phyloP scores from a whole-genome alignment of 2,888 invertebrate species.

The Argynnis bischoffii region DNA sequence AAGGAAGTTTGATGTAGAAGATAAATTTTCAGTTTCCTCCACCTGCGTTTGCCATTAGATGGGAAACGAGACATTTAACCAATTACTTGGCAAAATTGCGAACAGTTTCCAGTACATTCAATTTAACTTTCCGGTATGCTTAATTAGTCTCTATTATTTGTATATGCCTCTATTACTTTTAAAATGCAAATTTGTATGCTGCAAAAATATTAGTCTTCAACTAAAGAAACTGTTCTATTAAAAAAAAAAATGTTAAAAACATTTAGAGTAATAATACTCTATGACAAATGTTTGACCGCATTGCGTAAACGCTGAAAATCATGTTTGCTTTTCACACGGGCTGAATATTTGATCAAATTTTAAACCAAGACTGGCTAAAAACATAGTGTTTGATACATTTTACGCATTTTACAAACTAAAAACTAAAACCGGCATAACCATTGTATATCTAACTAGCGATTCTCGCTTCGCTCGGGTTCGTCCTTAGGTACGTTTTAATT shows the following conservation, averaged over 20 bases:
- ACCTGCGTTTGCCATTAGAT: conserved; percentile 24
- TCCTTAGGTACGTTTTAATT: no score
- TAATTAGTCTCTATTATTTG: conserved; percentile 20
- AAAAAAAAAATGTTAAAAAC: no score
- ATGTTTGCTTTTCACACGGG: no score
- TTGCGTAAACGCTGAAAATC: no score
- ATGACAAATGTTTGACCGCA: no score
- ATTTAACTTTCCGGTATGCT: conserved; percentile 21
- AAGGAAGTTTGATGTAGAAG: conserved; percentile 24
- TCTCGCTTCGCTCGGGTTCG: no score
- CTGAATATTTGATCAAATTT: no score
- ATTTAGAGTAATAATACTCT: no score
- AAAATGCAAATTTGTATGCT: neutral
- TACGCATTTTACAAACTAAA: no score
- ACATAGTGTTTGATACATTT: no score
- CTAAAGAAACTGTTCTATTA: no score
- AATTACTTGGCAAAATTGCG: conserved; percentile 28
- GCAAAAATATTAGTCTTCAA: neutral
- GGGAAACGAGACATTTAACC: conserved; percentile 28
- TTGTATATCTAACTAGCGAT: neutral
- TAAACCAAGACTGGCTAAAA: no score
- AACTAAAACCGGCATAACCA: neutral
- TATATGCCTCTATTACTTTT: neutral
- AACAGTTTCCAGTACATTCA: conserved; percentile 24
- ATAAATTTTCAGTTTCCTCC: conserved; percentile 34